Evolutionary conservation across 2,888 invertebrate genomes (phyloP).

Genomic region (Troides aeacus): DNA sequence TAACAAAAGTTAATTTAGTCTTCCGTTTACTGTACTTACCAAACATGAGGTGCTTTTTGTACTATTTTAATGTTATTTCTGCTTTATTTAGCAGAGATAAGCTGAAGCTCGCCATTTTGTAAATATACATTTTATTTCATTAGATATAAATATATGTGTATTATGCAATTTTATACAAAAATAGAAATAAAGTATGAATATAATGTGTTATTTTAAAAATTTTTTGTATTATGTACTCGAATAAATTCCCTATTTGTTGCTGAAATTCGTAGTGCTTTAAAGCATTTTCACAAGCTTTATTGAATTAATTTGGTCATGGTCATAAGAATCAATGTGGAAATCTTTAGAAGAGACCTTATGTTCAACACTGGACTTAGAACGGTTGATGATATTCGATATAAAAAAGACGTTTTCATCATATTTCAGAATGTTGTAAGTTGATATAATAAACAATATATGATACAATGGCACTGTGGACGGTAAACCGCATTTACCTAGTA

Average conservation of each 20-base stretch:
- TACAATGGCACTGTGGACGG: too few relatives aligned
- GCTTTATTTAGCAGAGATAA: constrained; percentile 47
- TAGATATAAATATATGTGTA: constrained; percentile 66
- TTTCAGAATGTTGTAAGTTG: too few relatives aligned
- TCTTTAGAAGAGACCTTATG: too few relatives aligned
- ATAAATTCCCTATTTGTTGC: not conserved
- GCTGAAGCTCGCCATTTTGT: constrained; percentile 68
- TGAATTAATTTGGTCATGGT: too few relatives aligned
- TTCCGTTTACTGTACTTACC: constrained; percentile 74
- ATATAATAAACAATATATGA: too few relatives aligned
- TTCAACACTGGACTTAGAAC: too few relatives aligned
- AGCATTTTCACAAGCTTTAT: too few relatives aligned
- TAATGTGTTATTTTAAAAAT: constrained; percentile 34
- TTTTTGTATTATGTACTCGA: not conserved
- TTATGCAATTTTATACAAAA: constrained; percentile 78
- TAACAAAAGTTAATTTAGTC: constrained; percentile 63
- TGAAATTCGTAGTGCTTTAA: not conserved
- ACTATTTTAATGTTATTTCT: constrained; percentile 41
- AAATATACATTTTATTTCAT: constrained; percentile 62
- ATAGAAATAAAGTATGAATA: constrained; percentile 72
- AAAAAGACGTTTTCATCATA: too few relatives aligned
- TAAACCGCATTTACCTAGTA: too few relatives aligned
- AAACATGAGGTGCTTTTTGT: constrained; percentile 64
- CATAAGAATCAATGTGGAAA: too few relatives aligned
- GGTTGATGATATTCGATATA: too few relatives aligned